Base-by-base conservation (phyloP, 2,888 invertebrate genomes). In the Perdita meconis region DNA sequence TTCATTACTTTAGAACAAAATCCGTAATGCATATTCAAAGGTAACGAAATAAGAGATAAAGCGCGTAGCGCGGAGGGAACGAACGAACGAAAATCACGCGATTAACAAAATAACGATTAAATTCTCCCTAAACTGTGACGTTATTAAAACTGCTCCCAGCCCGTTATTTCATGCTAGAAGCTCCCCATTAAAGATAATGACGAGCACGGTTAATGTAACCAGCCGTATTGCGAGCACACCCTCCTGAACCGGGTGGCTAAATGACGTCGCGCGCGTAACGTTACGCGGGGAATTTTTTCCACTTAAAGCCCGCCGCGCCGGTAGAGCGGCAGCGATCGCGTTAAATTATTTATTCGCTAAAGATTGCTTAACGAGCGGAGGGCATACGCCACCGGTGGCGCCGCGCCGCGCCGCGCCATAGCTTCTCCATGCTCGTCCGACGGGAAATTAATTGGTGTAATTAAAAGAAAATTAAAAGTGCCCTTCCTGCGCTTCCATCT, bases 381-480 rank as follows among this genome's bases (percentile, higher is more conserved):
- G n/a, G n/a, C 61, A 66, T 40, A 40, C 64, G 53, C n/a, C n/a
- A n/a, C n/a, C n/a, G n/a, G n/a, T n/a, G n/a, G n/a, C n/a, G n/a
- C n/a, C n/a, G n/a, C n/a, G n/a, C n/a, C n/a, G n/a, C n/a, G n/a
- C 57, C 40, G 44, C 40, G 4, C 53, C 19, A 16, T n/a, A n/a
- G 16, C 0, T 34, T 16, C 65, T 64, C 53, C n/a, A n/a, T n/a
- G 34, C 10, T 38, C 47, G 65, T 16, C 61, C 13, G 53, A 36
- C 56, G 71, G 67, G 61, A 75, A 82, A 84, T 80, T 80, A 86
- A 86, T 82, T 67, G 76, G 56, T 59, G 78, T 84, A 85, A 86
- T 86, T 86, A 85, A 85, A 86, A 79, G 85, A 80, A 84, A 85
- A 86, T 84, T 84, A 81, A 86, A 85, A 86, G 73, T 81, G 69